Evolutionary conservation across 2,797 vertebrate genomes (phyloP).

Genomic region (Coregonus ussuriensis): DNA sequence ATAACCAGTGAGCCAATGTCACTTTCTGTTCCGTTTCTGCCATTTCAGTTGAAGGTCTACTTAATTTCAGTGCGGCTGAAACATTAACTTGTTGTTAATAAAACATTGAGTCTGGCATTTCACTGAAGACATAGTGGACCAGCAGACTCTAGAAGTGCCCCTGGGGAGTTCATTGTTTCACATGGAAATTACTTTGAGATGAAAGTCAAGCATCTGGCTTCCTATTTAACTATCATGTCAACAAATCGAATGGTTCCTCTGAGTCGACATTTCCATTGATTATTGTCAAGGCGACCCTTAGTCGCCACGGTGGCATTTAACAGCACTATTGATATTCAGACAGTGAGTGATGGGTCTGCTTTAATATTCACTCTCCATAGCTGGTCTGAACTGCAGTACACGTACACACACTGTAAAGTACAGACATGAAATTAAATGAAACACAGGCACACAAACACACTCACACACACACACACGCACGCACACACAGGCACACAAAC

Average conservation of each 20-base stretch:
- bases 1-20: background rate
- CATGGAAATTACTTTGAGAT: background rate
- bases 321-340: background rate
- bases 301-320: background rate
- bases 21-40: background rate
- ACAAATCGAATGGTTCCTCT: background rate
- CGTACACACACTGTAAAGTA: background rate
- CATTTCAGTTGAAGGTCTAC: background rate
- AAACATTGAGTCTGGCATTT: background rate
- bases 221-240: background rate
- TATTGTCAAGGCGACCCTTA: background rate
- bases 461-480: background rate
- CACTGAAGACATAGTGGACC: background rate
- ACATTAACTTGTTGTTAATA: background rate
- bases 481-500: background rate
- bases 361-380: background rate
- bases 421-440: background rate
- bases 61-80: background rate
- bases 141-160: background rate
- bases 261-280: background rate
- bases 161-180: background rate
- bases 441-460: background rate
- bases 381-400: background rate
- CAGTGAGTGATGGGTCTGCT: background rate
- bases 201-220: background rate